Evolutionary conservation across 2,797 vertebrate genomes (phyloP).

Genomic region (Macroramphosus scolopax): DNA sequence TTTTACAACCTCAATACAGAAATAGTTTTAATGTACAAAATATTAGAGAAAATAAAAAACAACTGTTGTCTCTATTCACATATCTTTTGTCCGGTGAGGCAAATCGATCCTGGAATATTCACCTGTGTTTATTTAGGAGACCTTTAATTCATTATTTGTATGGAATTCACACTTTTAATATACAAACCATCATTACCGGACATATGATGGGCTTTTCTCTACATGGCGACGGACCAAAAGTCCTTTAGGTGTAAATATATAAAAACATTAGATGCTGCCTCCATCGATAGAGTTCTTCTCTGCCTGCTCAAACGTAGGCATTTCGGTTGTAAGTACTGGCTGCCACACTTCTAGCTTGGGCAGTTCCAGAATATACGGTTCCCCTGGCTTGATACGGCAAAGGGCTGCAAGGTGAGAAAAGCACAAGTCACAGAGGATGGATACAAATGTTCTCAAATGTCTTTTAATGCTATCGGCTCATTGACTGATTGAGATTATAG

Average conservation of each 20-base stretch:
- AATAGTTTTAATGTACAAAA: neutral
- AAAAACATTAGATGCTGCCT: constrained; percentile 5
- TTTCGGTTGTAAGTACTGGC: constrained; percentile 78
- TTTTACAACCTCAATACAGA: constrained; percentile 1
- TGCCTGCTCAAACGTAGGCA: constrained; percentile 74
- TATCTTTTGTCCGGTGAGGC: neutral
- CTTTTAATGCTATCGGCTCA: no score
- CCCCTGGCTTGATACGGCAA: constrained; percentile 67
- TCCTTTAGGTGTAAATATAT: neutral
- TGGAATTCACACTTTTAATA: constrained; percentile 16
- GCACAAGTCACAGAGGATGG: neutral
- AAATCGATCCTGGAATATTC: neutral
- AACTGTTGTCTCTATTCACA: no score
- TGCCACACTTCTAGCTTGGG: constrained; percentile 60
- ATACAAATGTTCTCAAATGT: no score
- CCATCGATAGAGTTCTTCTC: constrained; percentile 3
- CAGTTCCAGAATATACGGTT: constrained; percentile 70
- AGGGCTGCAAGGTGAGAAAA: constrained; percentile 43
- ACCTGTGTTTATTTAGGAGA: neutral
- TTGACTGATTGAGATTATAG: no score
- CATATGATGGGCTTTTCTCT: neutral
- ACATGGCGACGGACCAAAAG: neutral
- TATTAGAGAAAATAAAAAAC: neutral
- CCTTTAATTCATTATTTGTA: constrained; percentile 1
- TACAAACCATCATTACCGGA: constrained; percentile 14